phyloP scores from a whole-genome alignment of 2,888 invertebrate species.

The Sclerodermus sp. region DNA sequence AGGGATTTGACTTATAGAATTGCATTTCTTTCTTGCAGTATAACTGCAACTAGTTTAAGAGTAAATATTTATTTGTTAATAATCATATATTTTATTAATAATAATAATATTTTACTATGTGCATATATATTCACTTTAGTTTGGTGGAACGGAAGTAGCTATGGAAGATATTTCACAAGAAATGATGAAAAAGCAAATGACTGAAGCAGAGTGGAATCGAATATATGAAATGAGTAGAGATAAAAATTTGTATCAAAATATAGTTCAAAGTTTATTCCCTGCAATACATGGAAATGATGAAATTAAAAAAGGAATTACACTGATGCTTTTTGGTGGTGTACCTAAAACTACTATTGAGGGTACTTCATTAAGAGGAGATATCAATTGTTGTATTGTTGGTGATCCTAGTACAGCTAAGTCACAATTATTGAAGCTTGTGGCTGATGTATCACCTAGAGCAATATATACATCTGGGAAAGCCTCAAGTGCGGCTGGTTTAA shows the following conservation, averaged over 20 bases:
- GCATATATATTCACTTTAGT: conserved; percentile 54
- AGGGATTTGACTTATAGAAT: conserved; percentile 84
- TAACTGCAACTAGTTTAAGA: conserved; percentile 81
- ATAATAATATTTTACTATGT: not conserved
- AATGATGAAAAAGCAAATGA: conserved; percentile 91
- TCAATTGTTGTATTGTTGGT: conserved; percentile 97
- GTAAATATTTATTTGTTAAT: conserved; percentile 47
- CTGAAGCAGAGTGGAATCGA: conserved; percentile 90
- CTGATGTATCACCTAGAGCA: conserved; percentile 93
- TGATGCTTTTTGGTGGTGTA: conserved; percentile 98
- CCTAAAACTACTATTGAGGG: conserved; percentile 90
- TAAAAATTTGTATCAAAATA: conserved; percentile 83
- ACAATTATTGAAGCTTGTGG: conserved; percentile 90
- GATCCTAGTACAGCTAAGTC: conserved; percentile 99
- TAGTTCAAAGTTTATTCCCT: conserved; percentile 91
- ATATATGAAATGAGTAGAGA: conserved; percentile 98
- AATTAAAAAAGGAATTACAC: conserved; percentile 86
- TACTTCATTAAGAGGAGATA: conserved; percentile 91
- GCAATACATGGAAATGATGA: conserved; percentile 97
- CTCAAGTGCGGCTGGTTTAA: conserved; percentile 95
- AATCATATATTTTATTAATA: not conserved
- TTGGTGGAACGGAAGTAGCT: conserved; percentile 81
- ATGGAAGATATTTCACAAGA: conserved; percentile 90
- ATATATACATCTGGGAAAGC: conserved; percentile 99
- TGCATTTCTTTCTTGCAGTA: conserved; percentile 92